Conservation (phyloP, 2,888 invertebrate species). For the Ischnura elegans region DNA sequence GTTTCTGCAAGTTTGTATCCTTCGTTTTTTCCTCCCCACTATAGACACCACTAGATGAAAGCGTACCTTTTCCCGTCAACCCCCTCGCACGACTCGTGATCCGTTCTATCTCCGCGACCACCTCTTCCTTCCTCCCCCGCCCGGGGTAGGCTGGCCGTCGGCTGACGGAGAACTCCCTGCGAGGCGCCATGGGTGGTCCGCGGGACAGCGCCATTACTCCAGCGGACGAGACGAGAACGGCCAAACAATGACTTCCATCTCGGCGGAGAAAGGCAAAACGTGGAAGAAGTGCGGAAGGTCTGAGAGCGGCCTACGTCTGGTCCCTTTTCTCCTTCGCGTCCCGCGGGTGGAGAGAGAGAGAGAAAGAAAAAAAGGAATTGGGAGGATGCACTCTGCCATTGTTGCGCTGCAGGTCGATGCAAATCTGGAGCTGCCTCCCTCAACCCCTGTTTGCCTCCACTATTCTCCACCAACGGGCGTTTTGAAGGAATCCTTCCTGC, state of each 20-base stretch:
- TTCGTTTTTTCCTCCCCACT: neutral
- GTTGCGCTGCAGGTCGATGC: constrained; percentile 1
- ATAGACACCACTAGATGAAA: neutral
- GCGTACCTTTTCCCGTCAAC: neutral
- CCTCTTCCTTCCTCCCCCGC: constrained; percentile 1
- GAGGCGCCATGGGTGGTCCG: constrained; percentile 62
- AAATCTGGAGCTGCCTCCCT: neutral
- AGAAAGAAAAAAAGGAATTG: neutral
- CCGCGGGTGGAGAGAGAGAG: neutral
- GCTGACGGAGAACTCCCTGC: constrained; percentile 32
- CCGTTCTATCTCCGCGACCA: neutral
- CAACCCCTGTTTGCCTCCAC: neutral
- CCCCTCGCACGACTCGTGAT: constrained; percentile 39
- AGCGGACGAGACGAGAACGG: neutral
- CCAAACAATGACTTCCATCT: neutral
- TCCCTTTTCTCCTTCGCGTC: neutral
- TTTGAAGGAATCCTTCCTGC: no score
- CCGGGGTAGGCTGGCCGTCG: neutral
- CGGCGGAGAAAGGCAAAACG: neutral
- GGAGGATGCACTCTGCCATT: neutral
- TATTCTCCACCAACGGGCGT: no score
- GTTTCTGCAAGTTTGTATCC: neutral
- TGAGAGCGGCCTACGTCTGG: no score
- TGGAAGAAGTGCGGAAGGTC: no score
- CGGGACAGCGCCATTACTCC: constrained; percentile 10